Base-by-base conservation (phyloP, 92 coral and sea anemone genomes). In the Epizoanthus stellaris region DNA sequence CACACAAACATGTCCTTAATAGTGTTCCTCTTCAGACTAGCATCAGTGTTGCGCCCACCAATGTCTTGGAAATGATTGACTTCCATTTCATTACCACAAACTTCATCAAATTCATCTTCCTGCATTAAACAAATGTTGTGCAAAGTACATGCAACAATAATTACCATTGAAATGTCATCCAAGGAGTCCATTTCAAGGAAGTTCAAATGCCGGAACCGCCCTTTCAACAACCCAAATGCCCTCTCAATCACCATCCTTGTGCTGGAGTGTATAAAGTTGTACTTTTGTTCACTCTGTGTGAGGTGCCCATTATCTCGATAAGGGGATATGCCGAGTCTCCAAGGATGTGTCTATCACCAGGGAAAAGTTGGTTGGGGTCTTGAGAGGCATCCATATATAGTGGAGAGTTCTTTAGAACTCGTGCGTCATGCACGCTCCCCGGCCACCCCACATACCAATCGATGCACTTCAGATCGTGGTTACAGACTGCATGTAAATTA, bases 161-260 rank as follows among this genome's bases (percentile, higher is more conserved):
- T 64, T 34, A 80, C 42, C 85, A 80, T 42, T 23, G 47, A 70
- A 52, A 49, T 70, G 40, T 80, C 73, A 64, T 64, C 42, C 72
- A 70, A 25, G 53, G 43, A 65, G 61, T 39, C 64, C 85, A 81
- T 57, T 69, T 81, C 45, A n/a, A 81, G 61, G 36, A 40, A 81
- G 36, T 34, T 62, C 39, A 70, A 84, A 61, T n/a, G 64, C 47
- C 59, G 64, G 54, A 85, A 85, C 43, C 67, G 19, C 20, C 68
- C 88, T 76, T 85, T 85, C 80, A 85, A 76, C 70, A 74, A 62
- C 52, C 82, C 81, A 63, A 85, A 85, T 62, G 82, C 88, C 75
- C 82, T 85, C 43, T 74, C 67, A 56, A 73, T 85, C 30, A 85
- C 82, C 88, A 75, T 85, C 64, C 82, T 85, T 64, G 76, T 85